Base-by-base conservation (phyloP, 2,888 invertebrate species). In the Polylopha cassiicola region DNA sequence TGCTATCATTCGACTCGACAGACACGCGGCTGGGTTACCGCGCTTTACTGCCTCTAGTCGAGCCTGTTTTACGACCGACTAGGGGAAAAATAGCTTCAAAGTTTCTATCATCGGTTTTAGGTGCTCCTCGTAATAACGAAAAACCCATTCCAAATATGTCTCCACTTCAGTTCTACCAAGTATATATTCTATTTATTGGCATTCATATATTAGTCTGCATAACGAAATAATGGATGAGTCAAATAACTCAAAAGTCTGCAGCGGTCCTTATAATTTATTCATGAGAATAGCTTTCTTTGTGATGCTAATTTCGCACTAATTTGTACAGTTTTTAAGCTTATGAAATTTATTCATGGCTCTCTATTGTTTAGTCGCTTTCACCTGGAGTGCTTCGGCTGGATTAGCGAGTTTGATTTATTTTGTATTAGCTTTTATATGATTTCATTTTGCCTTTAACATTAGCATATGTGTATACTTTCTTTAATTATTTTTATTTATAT, bases 231-330 rank as follows among this genome's bases (percentile, higher is more conserved):
- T n/a, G n/a, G n/a, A n/a, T n/a, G n/a, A n/a, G n/a, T n/a, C n/a
- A n/a, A n/a, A n/a, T n/a, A n/a, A 8, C 21, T 21, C 21, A 21
- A 21, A 21, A 9, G 21, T 9, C 21, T 21, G n/a, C 16, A 9
- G 9, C 4, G 27, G 15, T 28, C 22, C 13, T 16, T 33, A 23
- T 29, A 29, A 37, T 37, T 68, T 58, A 71, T 71, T 73, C 63
- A 73, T 67, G 55, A 59, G 48, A 52, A 46, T 46, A 50, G 47
- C 47, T 48, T 52, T 57, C 55, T 62, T 70, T 70, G 61, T 66
- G 48, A 74, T 73, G 71, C 55, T 65, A 74, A 73, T 73, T 59
- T 57, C 43, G 58, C 63, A 62, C 64, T 66, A 62, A 68, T 73
- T 73, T 65, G 59, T 59, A 65, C 72, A 65, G 51, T 59, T 70